Conservation (phyloP, 1,140 invertebrate species). For the Helicoverpa armigera region DNA sequence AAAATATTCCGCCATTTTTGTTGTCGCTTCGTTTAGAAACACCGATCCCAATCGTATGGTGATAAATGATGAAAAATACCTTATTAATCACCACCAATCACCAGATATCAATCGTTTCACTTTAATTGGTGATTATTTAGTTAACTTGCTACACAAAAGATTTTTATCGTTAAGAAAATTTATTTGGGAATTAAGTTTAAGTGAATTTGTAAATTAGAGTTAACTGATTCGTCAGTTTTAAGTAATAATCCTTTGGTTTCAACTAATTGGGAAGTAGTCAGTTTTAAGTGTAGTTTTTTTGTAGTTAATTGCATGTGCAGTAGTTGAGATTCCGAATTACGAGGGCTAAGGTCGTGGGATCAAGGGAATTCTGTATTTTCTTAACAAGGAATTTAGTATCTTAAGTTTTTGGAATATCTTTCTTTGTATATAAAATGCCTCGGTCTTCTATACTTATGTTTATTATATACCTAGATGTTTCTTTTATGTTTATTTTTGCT, state of each 20-base stretch:
- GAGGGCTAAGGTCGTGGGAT: background rate
- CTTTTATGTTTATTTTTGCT: no score
- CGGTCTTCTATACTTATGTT: no score
- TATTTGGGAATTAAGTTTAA: constrained; percentile 44
- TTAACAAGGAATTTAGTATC: background rate
- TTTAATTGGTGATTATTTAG: constrained; percentile 80
- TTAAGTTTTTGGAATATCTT: no score
- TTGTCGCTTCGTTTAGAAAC: constrained; percentile 60
- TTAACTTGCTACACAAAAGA: constrained; percentile 58
- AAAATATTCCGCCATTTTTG: constrained; percentile 49
- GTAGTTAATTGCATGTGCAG: background rate
- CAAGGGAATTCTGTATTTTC: background rate
- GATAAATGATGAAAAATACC: constrained; percentile 79
- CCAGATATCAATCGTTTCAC: constrained; percentile 71
- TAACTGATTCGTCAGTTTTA: background rate
- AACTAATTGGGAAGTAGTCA: background rate
- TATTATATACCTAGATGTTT: no score
- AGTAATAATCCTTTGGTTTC: background rate
- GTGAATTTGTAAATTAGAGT: constrained; percentile 28
- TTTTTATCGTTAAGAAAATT: constrained; percentile 42
- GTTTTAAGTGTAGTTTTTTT: background rate
- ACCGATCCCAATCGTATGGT: constrained; percentile 67
- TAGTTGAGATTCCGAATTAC: background rate
- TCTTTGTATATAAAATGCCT: no score
- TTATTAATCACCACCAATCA: constrained; percentile 74